A percentile compares a stretch with the other conserved stretches of the same genome.
phyloP scores from a whole-genome alignment of 2,113 vertebrate genomes.

The Acrocephalus kingi region DNA sequence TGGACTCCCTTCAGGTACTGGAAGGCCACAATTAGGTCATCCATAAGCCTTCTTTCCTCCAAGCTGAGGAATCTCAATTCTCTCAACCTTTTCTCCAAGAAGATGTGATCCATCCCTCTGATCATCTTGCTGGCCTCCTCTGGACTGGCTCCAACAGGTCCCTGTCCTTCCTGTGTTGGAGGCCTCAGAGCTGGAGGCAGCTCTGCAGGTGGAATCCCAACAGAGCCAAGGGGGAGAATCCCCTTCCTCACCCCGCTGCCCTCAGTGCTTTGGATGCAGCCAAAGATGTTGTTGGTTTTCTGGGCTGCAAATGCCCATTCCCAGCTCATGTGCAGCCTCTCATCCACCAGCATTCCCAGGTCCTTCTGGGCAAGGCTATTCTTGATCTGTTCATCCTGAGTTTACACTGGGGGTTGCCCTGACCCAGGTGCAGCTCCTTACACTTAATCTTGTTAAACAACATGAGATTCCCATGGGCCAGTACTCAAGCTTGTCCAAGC shows the following conservation, averaged over 20 bases:
- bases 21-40: not conserved
- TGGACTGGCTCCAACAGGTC: not conserved
- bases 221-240: not conserved
- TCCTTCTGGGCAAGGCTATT: not conserved
- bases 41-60: not conserved
- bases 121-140: not conserved
- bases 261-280: not conserved
- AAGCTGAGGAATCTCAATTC: not conserved
- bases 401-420: not conserved
- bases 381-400: not conserved
- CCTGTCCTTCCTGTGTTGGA: not conserved
- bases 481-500: not conserved
- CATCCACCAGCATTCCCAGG: not conserved
- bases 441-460: not conserved
- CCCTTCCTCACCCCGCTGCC: not conserved
- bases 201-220: not conserved
- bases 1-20: not conserved
- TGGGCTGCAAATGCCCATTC: not conserved
- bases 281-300: rapidly evolving
- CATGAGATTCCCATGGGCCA: not conserved
- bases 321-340: not conserved
- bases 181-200: not conserved
- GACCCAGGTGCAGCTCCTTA: not conserved
- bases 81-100: not conserved
- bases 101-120: not conserved